Base-by-base conservation (phyloP, 1,140 invertebrate species). In the Drosophila busckii region DNA sequence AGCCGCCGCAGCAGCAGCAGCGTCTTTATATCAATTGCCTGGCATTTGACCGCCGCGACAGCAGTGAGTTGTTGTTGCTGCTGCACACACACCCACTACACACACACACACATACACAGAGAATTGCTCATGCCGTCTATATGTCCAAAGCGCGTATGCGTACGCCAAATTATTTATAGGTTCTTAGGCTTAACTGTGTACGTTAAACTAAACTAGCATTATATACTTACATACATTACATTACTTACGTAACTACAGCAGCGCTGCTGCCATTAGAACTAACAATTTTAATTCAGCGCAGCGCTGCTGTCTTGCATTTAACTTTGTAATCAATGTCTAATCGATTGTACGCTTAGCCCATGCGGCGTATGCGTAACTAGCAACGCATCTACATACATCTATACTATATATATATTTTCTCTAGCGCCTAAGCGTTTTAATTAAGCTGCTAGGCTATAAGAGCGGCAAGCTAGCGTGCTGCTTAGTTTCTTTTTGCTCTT, bases 11-110 rank as follows among this genome's bases (percentile, higher is more conserved):
- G 67, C 80, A 7, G 69, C 88, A 13, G 73, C 84, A 5, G 89
- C 91, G 8, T 64, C 73, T 0, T 87, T 92, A 2, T 93, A 93
- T 83, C 89, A 91, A 22, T 89, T 91, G 53, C 91, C 90, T 0
- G 82, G 85, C 40, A 92, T 95, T 88, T 93, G 92, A 93, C 93
- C 92, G 25, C 54, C 89, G 45, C 85, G 90, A 52, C 90, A 88
- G n/a, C 90, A 91, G 62, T 90, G 58, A 76, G 32, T n/a, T n/a
- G n/a, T n/a, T n/a, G n/a, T n/a, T n/a, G n/a, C n/a, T n/a, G n/a
- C n/a, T n/a, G n/a, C 22, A 34, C 19, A 41, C 29, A 44, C 22
- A 29, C 10, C 5, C 12, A 34, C 9, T 9, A 71, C 38, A 20
- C 31, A 13, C 38, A 42, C 20, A 41, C 28, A 54, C 38, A 54